Conservation (phyloP, 1,140 invertebrate genomes). For the Thaumetopoea pityocampa region DNA sequence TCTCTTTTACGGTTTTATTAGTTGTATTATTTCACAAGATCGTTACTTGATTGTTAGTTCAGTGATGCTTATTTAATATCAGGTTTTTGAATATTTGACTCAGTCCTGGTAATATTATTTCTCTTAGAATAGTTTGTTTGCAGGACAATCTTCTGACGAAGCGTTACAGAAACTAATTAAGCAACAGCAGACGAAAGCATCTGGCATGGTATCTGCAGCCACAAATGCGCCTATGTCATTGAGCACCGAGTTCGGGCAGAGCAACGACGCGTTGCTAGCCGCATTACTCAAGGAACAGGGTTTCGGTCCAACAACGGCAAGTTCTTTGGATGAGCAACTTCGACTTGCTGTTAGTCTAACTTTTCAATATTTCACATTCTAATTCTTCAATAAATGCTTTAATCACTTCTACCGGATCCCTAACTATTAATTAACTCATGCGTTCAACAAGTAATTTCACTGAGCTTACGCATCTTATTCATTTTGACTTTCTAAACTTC, state of each 20-base stretch:
- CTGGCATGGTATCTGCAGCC: slow-evolving; percentile 60
- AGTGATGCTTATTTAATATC: too few species aligned
- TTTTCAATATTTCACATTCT: slow-evolving; percentile 30
- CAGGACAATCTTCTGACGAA: slow-evolving; percentile 66
- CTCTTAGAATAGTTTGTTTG: too few species aligned
- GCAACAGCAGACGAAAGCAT: slow-evolving; percentile 51
- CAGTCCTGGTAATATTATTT: too few species aligned
- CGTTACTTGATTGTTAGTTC: too few species aligned
- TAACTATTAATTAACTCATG: slow-evolving; percentile 7
- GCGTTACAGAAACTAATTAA: slow-evolving; percentile 59
- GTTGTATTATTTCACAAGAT: too few species aligned
- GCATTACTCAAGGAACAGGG: slow-evolving; percentile 81
- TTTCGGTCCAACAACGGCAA: slow-evolving; percentile 80
- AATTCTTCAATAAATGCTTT: too few species aligned
- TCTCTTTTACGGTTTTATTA: too few species aligned
- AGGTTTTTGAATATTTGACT: too few species aligned
- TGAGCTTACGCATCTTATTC: slow-evolving; percentile 17
- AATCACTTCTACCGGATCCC: slow-evolving; percentile 1
- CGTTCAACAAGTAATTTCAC: slow-evolving; percentile 10
- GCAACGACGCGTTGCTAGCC: slow-evolving; percentile 81
- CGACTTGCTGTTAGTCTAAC: slow-evolving; percentile 76
- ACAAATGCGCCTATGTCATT: slow-evolving; percentile 63
- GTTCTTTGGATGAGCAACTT: slow-evolving; percentile 77
- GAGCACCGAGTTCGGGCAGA: slow-evolving; percentile 76
- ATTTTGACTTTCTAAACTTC: slow-evolving; percentile 12